Conservation (phyloP, 2,888 invertebrate species). For the Aspidiotus destructor region DNA sequence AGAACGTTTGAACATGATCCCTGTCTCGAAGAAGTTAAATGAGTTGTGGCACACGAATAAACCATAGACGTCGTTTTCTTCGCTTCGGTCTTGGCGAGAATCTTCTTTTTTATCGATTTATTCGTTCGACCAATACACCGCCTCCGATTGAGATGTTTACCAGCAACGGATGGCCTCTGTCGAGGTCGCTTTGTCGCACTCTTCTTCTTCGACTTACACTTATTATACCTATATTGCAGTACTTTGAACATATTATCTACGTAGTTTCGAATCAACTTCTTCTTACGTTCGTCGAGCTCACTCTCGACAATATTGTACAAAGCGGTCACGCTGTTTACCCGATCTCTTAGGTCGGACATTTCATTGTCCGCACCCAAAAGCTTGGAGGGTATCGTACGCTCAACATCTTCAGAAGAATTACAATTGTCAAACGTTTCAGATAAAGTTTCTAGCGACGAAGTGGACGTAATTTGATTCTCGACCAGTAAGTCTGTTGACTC, state of each 20-base stretch:
- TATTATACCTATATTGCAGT: constrained; percentile 23
- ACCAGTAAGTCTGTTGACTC: too few relatives aligned
- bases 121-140: background rate
- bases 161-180: background rate
- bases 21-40: background rate
- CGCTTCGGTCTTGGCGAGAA: background rate
- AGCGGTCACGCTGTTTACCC: constrained; percentile 23
- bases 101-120: too few relatives aligned
- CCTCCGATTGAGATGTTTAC: background rate
- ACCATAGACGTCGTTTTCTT: background rate
- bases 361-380: background rate
- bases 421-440: too few relatives aligned
- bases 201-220: constrained; percentile 23
- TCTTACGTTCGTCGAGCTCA: constrained; percentile 26
- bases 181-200: background rate
- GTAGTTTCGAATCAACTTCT: constrained; percentile 29
- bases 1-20: background rate
- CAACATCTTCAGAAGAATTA: background rate
- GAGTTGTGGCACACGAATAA: background rate
- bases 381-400: background rate
- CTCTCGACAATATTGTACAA: constrained; percentile 25
- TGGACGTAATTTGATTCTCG: too few relatives aligned
- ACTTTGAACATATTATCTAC: constrained; percentile 28
- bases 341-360: constrained; percentile 19
- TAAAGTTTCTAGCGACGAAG: too few relatives aligned